Base-by-base conservation (phyloP, 2,888 invertebrate genomes). In the Ophion ventricosus region DNA sequence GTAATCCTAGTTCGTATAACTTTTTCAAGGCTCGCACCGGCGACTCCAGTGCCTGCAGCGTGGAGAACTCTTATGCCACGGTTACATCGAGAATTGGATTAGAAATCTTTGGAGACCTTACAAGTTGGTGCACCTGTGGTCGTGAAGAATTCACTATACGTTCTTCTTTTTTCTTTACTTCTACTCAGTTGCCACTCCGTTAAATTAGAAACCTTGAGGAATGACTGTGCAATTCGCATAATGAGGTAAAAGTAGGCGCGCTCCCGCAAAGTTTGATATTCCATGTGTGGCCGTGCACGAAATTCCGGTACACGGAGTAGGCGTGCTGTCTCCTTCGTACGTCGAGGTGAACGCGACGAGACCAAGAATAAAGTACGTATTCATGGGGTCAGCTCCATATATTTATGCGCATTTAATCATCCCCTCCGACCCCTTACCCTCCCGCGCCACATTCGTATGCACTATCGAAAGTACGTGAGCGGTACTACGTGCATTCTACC, bases 331-430 rank as follows among this genome's bases (percentile, higher is more conserved):
- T 49, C 59, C 43, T 73, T 73, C 56, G 35, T 66, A 54, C 56
- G 43, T 20, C 2, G 8, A 35, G 23, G 14, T 26, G n/a, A 40
- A 35, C n/a, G 29, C 23, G 70, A 61, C 29, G 56, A 61, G 70
- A n/a, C 59, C 67, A n/a, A 72, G 75, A 79, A 82, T 76, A 67
- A 79, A 73, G 64, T 82, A 76, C 56, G 40, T 82, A 82, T 69
- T 82, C 75, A 78, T 66, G 59, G 82, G 82, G 74, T 66, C 75
- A 73, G 61, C 82, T 79, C 66, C 63, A 80, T 76, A 84, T 84
- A 84, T 82, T 82, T 84, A 84, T 82, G 84, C 67, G 84, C 79
- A 79, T 84, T 82, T 84, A 84, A 84, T 84, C 84, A 80, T 8
- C 8, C 72, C 26, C 57, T 10, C 23, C 29, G 5, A 2, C 7